Base-by-base conservation (phyloP, 1,140 invertebrate species). In the Cydia pomonella region DNA sequence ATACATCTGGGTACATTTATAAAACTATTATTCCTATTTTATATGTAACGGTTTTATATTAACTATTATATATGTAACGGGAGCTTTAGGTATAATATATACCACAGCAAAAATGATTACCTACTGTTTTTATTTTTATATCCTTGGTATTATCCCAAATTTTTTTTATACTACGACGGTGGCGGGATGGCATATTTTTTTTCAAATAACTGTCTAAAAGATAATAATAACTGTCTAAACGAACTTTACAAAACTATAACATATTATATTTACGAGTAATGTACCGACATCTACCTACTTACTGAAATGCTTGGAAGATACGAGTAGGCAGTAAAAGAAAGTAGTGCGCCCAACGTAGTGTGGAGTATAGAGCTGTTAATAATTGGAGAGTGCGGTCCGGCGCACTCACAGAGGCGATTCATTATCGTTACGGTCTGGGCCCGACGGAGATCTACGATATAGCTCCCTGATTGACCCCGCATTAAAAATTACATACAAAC, bases 401-500 rank as follows among this genome's bases (percentile, higher is more conserved):
- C 82, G 85, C 82, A 87, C 85, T 91, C 85, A 86, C 88, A 83
- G 82, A 79, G 78, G 73, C 91, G 86, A 91, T 92, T 92, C 89
- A 92, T 92, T 92, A 92, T 91, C 83, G 88, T 92, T 92, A 92
- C 87, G 81, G 84, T 81, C 82, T 87, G 85, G 84, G 80, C 77
- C 81, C 85, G 88, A 91, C 85, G 87, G 87, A 89, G 87, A 88
- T 88, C 85, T 88, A 91, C 87, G 88, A 82, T 87, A 89, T 87
- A 87, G 87, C 87, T 88, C 86, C 84, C 87, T 89, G 92, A 93
- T 93, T 93, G 93, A 93, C 91, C 91, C 91, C 87, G 82, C 91
- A 93, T 93, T 92, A 93, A 93, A 92, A 93, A 93, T 93, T 93
- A 93, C 90, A 89, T 86, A 91, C 88, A 88, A 89, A 89, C 85